These are phyloP conservation scores for Elmis aenea DNA, from an alignment of 2,888 invertebrate species.

Conservation along the genomic window DNA sequence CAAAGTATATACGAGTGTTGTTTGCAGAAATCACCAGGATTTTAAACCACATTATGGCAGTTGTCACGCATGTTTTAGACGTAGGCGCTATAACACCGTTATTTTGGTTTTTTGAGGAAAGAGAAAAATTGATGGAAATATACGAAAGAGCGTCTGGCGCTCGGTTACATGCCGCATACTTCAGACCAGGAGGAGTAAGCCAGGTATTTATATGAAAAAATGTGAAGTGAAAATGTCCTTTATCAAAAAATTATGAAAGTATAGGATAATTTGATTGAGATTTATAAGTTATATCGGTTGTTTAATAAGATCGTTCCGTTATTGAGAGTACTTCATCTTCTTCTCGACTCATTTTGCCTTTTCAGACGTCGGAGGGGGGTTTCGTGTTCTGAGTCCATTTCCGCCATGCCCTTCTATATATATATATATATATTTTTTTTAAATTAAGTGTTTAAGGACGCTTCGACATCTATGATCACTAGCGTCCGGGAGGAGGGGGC, in stretches of 20 bases:
- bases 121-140: conserved; percentile 81
- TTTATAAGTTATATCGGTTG: too few relatives aligned
- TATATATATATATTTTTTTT: too few relatives aligned
- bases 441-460: too few relatives aligned
- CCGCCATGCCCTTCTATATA: too few relatives aligned
- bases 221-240: not conserved
- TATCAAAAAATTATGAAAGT: not conserved
- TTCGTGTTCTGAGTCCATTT: too few relatives aligned
- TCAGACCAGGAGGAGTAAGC: conserved; percentile 77
- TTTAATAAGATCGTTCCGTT: too few relatives aligned
- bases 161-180: conserved; percentile 77
- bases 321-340: too few relatives aligned
- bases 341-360: too few relatives aligned
- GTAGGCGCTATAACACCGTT: conserved; percentile 84
- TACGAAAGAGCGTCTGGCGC: conserved; percentile 80
- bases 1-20: conserved; percentile 48
- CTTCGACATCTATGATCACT: too few relatives aligned
- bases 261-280: not conserved
- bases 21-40: conserved; percentile 68
- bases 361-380: too few relatives aligned
- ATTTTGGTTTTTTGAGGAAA: conserved; percentile 88
- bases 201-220: conserved; percentile 39
- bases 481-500: too few relatives aligned
- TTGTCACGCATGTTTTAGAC: conserved; percentile 72
- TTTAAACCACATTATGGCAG: conserved; percentile 73